These are phyloP conservation scores for Pygoscelis adeliae DNA, from an alignment of 2,113 vertebrate genomes.

Conservation along the genomic window DNA sequence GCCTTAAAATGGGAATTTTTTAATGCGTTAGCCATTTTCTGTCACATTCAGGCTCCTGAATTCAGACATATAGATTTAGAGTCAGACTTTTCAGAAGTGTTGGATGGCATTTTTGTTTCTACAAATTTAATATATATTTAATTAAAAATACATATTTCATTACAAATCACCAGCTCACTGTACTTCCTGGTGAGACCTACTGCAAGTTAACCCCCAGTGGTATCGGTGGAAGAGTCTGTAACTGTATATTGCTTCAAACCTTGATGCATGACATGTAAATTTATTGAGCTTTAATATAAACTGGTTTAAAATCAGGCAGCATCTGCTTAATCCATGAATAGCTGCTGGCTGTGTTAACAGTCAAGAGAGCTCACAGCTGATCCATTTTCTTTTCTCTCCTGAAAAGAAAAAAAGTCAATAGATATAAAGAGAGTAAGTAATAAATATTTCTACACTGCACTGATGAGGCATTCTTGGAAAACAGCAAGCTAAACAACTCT, in stretches of 20 bases:
- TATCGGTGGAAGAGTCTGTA: neutral
- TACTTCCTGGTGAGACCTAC: neutral
- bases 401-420: slow-evolving; percentile 43
- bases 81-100: neutral
- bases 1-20: neutral
- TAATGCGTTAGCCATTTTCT: neutral
- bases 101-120: neutral
- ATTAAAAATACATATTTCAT: neutral
- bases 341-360: slow-evolving; percentile 42
- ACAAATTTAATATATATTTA: neutral
- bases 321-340: slow-evolving; percentile 48
- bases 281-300: slow-evolving; percentile 46
- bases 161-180: neutral
- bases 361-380: slow-evolving; percentile 45
- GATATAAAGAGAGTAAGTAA: slow-evolving; percentile 49
- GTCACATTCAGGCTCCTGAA: neutral
- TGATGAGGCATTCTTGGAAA: slow-evolving; percentile 68
- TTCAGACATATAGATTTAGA: neutral
- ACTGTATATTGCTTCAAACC: neutral
- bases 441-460: slow-evolving; percentile 58
- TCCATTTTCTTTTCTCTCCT: slow-evolving; percentile 34
- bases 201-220: neutral
- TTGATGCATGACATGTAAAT: neutral
- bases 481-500: slow-evolving; percentile 64
- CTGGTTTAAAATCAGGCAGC: slow-evolving; percentile 47